Evolutionary conservation across 2,113 vertebrate species (phyloP), one percentile per base, ranked within the genome.

Genomic region (Tragelaphus scriptus): DNA sequence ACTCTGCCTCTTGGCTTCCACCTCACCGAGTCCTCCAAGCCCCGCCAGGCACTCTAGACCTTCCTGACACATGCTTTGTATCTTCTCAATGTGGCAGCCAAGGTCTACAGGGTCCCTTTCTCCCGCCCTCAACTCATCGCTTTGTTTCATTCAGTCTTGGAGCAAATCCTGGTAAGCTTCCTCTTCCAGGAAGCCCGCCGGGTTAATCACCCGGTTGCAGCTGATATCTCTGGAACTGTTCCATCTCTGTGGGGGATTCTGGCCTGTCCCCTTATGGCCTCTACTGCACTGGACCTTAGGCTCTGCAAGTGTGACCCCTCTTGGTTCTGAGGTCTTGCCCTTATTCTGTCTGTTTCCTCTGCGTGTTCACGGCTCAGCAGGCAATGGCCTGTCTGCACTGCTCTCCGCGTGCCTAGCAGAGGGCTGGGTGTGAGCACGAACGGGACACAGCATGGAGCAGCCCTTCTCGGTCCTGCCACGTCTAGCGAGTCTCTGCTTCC

Each of bases 401-500:
- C 1, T n/a, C 44, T 58, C 55, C 5, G 2, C 2, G 36, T 3
- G 30, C 44, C 51, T 36, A n/a, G 30, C 61, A 26, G 56, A 87
- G 8, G 80, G 49, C 19, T 36, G 58, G 3, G 17, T 44, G 12
- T 55, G 28, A 95, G 68, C 26, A 51, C 16, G 17, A 30, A 16
- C 7, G 56, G 8, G 65, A 85, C 80, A 12, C 1, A 32, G 82
- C 25, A 12, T 9, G 30, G 8, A 40, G 19, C 26, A 53, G 51
- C 15, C 23, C 85, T 85, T 75, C 32, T 2, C n/a, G 15, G 82
- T 77, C 68, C 47, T 15, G 49, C 63, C 23, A 19, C 92, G 77
- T 32, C 44, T 40, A 25, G 85, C 2, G 49, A 91, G 92, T 53
- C 93, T 44, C 55, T 32, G 61, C 40, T 95, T 95, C 97, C 89